A percentile compares a stretch with the other conserved stretches of the same genome.
Conservation (phyloP, 2,113 vertebrate genomes). For the Columbina picui region DNA sequence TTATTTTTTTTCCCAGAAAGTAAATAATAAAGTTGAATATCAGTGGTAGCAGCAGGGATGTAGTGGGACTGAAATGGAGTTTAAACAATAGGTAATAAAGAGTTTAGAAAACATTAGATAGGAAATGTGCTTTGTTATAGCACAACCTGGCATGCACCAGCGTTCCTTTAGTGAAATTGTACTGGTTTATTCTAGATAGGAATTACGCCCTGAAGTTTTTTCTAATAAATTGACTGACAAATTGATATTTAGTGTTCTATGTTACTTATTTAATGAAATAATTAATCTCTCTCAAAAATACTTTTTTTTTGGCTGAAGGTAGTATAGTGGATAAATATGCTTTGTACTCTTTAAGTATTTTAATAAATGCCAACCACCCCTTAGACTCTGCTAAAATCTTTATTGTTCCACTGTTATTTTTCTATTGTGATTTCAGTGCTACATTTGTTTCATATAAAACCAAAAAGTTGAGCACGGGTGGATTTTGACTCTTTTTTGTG, state of each 20-base stretch:
- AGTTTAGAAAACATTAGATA: neutral
- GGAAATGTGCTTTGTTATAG: neutral
- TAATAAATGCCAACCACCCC: neutral
- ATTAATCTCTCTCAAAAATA: neutral
- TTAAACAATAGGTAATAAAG: neutral
- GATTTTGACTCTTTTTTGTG: neutral
- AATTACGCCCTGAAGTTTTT: neutral
- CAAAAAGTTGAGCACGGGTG: neutral
- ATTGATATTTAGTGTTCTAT: neutral
- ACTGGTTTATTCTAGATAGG: neutral
- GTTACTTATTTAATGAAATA: neutral
- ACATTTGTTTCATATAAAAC: neutral
- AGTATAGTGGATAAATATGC: neutral
- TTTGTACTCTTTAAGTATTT: neutral
- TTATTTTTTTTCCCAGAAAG: neutral
- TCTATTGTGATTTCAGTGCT: neutral
- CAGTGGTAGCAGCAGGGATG: neutral
- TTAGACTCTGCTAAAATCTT: neutral
- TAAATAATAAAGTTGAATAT: neutral
- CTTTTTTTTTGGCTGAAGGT: neutral
- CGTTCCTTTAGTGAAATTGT: neutral
- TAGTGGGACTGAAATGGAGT: neutral
- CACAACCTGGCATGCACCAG: neutral
- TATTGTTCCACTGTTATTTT: neutral
- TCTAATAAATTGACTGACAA: neutral